Evolutionary conservation across 53 echinoderm and acorn worm genomes (phyloP), one percentile per base, ranked within the genome.

Genomic region (Echinarachnius parma): DNA sequence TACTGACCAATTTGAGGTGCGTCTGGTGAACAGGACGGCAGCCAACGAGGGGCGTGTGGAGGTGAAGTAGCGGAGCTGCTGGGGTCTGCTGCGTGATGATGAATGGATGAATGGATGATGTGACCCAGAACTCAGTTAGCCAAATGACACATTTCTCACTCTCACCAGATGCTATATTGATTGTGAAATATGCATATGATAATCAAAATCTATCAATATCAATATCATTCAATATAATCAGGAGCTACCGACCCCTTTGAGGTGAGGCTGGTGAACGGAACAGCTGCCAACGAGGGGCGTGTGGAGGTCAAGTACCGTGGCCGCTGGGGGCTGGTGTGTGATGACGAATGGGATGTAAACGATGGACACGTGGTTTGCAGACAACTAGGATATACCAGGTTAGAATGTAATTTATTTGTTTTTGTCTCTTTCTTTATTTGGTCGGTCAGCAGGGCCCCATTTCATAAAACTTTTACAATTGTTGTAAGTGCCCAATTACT

Each of bases 41-140:
- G 56, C 74, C 2, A 72, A 72, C 23, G 74, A 72, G 28, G 72
- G 74, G 24, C 74, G 74, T 37, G 74, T 72, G 16, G 74, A 72
- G 44, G 46, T 72, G 27, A 55, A 46, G 44, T 36, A 72, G n/a
- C 7, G 46, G 1, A 57, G 74, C 28, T 14, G 42, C n/a, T 72
- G 74, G 74, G 42, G 44, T 0, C 29, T 46, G 28, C 56, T 72
- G 2, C 56, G 74, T 20, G 74, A 46, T 15, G 57, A 39, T 22
- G 42, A 55, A 2, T 72, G 74, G 74, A n/a, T n/a, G n/a, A n/a
- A n/a, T n/a, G n/a, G n/a, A n/a, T n/a, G n/a, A n/a, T n/a, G n/a
- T n/a, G n/a, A n/a, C n/a, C n/a, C n/a, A n/a, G n/a, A n/a, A n/a
- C n/a, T n/a, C n/a, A n/a, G n/a, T n/a, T n/a, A n/a, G n/a, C n/a